phyloP scores from a whole-genome alignment of 2,888 invertebrate genomes.

The Lasius platythorax region DNA sequence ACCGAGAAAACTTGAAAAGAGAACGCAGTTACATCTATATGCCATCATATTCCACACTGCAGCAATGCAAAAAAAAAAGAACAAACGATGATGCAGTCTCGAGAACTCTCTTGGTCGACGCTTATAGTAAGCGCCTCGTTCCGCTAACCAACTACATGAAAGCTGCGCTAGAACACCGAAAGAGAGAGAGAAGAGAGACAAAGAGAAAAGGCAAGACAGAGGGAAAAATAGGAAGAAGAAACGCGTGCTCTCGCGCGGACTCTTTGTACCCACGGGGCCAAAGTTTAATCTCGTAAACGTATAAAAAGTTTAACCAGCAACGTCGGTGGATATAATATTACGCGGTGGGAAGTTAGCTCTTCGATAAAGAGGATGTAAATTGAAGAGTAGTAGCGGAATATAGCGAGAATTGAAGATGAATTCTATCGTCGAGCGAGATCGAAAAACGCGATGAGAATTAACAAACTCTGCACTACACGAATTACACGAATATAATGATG shows the following conservation, averaged over 20 bases:
- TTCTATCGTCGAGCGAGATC: slow-evolving; percentile 61
- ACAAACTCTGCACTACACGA: slow-evolving; percentile 41
- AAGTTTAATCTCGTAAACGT: slow-evolving; percentile 80
- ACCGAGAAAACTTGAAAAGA: slow-evolving; percentile 48
- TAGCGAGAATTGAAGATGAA: slow-evolving; percentile 70
- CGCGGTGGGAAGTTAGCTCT: slow-evolving; percentile 72
- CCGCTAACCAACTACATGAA: slow-evolving; percentile 71
- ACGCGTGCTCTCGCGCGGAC: slow-evolving; percentile 38
- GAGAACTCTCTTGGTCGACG: slow-evolving; percentile 66
- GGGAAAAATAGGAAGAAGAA: slow-evolving; percentile 67
- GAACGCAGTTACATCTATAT: not conserved
- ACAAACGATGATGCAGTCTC: slow-evolving; percentile 38
- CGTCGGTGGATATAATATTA: slow-evolving; percentile 74
- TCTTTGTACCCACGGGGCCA: slow-evolving; percentile 71
- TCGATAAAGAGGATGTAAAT: slow-evolving; percentile 75
- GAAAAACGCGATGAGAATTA: slow-evolving; percentile 59
- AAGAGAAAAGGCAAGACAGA: slow-evolving; percentile 36
- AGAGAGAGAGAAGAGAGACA: slow-evolving; percentile 16
- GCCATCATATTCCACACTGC: slow-evolving; percentile 53
- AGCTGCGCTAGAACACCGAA: slow-evolving; percentile 64
- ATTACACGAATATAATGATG: not conserved
- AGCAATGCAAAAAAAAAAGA: slow-evolving; percentile 36
- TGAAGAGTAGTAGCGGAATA: slow-evolving; percentile 67
- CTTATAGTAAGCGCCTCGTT: slow-evolving; percentile 72
- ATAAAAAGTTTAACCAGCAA: slow-evolving; percentile 80